Evolutionary conservation across 2,113 vertebrate species (phyloP), one percentile per base, ranked within the genome.

Genomic region (Melierax canorus): DNA sequence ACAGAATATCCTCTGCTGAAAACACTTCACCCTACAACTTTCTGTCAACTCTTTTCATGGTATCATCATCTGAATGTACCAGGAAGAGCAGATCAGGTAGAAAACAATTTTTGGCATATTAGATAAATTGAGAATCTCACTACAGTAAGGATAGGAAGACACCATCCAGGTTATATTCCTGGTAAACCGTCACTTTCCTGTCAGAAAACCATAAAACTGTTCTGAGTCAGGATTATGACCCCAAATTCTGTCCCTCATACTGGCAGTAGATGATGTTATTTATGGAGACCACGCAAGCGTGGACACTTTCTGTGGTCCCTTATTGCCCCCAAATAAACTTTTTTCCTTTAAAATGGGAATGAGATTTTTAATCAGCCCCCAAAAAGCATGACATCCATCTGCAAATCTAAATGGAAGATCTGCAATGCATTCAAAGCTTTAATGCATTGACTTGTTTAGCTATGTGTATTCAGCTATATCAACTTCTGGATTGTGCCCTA

Each of bases 211-310:
- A 11, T 6, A 13, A 30, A 48, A 21, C 12, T 64, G 12, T 41
- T 78, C 58, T 24, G 20, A 24, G 50, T 62, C 27, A 72, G 39
- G 60, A 71, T 32, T 75, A 24, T 6, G 22, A 89, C 46, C 18
- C 66, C 69, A 78, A 66, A 68, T 56, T 81, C 64, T 60, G 38
- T 9, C 39, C 43, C 23, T 63, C 27, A 4, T 12, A 8, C 9
- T 66, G 51, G 23, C 89, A 94, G 26, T 1, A 71, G 29, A 45
- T 24, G 26, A 66, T 53, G 24, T 17, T 74, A 34, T 53, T 95
- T 45, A 74, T 3, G 10, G 55, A 74, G 41, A 51, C n/a, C 27
- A 27, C 0, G 0, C 14, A 76, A n/a, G 15, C 1, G 1, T 12
- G 38, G 30, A 59, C 24, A n/a, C 8, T 45, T 93, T 27, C 59